Percentiles rank a stretch among this genome's conserved stretches.
These are phyloP conservation scores for Thamnophis sirtalis DNA, from an alignment of 2,113 vertebrate species.

Conservation along the genomic window DNA sequence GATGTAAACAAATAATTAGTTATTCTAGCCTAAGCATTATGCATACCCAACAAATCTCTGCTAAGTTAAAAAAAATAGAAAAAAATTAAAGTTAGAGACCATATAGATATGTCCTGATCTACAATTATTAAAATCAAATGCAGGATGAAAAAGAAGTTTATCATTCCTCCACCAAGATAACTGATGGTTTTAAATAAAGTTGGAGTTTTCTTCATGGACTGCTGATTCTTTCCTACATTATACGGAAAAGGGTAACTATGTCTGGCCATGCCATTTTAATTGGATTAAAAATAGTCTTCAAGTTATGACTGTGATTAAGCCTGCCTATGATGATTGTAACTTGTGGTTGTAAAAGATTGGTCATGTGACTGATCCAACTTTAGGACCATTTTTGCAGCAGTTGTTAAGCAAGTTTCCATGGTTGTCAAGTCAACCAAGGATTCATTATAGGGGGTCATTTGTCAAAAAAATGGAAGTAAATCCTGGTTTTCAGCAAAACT, in stretches of 20 bases:
- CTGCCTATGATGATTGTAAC: neutral
- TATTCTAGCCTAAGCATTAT: constrained; percentile 8
- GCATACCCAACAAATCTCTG: neutral
- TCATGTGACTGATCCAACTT: neutral
- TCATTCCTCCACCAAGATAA: neutral
- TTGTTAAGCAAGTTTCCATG: neutral
- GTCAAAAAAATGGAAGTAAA: neutral
- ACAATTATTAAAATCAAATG: neutral
- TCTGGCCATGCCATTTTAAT: neutral
- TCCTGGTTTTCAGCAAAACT: neutral
- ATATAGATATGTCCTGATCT: neutral
- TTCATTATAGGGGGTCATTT: neutral
- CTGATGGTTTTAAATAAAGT: constrained; percentile 16
- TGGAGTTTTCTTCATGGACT: neutral
- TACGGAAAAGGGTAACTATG: neutral
- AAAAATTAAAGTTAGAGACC: neutral
- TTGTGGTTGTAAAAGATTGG: neutral
- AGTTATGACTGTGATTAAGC: neutral
- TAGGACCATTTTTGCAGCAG: neutral
- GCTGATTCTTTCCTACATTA: constrained; percentile 1
- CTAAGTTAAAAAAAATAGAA: neutral
- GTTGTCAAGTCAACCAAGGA: neutral
- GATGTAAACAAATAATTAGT: constrained; percentile 19
- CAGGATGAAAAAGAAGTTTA: neutral
- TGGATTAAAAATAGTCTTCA: neutral